Percentiles rank a stretch among this genome's conserved stretches.
These are phyloP conservation scores for Nycticorax nycticorax DNA, from an alignment of 2,113 vertebrate genomes.

Conservation along the genomic window DNA sequence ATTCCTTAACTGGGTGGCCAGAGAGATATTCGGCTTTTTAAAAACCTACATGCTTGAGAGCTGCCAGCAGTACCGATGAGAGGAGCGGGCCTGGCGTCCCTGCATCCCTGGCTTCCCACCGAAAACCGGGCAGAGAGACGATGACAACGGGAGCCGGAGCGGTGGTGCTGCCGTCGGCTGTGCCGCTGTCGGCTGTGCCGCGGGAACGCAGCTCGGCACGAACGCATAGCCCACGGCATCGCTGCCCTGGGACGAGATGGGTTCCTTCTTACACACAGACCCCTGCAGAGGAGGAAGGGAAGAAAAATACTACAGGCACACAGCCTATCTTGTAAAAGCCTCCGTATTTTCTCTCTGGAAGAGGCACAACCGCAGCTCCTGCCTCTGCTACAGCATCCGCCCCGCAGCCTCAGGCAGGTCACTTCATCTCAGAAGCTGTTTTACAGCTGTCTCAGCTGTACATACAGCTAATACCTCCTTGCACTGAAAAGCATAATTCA, in stretches of 20 bases:
- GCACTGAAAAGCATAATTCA: constrained; percentile 7
- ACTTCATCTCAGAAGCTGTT: not conserved
- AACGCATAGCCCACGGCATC: rapidly evolving
- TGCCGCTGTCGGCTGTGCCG: not conserved
- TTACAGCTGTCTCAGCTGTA: constrained; percentile 34
- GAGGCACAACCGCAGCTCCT: not conserved
- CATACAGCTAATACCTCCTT: not conserved
- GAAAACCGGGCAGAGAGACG: not conserved
- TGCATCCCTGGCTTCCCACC: no score
- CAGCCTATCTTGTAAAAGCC: not conserved
- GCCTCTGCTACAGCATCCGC: not conserved
- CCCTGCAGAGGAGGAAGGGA: not conserved
- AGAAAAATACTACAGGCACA: rapidly evolving
- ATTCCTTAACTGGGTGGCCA: constrained; percentile 18
- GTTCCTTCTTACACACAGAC: not conserved
- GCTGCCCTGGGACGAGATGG: not conserved
- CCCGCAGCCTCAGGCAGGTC: not conserved
- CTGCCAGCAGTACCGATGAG: not conserved
- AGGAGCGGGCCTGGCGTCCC: not conserved
- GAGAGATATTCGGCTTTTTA: not conserved
- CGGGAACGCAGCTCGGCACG: rapidly evolving
- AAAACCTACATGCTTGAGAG: not conserved
- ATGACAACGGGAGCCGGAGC: rapidly evolving
- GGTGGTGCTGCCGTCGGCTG: rapidly evolving
- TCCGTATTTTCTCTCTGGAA: not conserved